Evolutionary conservation across 1,140 invertebrate species (phyloP), one percentile per base, ranked within the genome.

Genomic region (Ceratina australensis): DNA sequence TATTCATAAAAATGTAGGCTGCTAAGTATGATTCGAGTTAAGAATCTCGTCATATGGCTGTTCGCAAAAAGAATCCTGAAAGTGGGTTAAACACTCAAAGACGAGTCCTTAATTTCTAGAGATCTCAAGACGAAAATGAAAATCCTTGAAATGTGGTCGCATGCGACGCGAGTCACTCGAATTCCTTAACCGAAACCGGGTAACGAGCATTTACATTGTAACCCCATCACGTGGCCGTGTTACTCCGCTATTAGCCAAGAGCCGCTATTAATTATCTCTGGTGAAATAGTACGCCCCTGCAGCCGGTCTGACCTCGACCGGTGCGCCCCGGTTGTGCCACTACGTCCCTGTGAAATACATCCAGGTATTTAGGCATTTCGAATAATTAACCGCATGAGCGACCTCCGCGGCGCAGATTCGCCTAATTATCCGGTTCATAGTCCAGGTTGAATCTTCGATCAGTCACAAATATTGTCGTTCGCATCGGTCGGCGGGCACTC

Each of bases 231-330:
- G 77, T 54, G 84, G 74, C 80, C 66, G 80, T 76, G 78, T 83
- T 79, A 77, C 80, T 69, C 78, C 63, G 66, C 83, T 86, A 87
- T 85, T 84, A 87, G 81, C 64, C 65, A n/a, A 49, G 79, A 87
- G 82, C 84, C 74, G 72, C 74, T 74, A 87, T 87, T 87, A 87
- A 87, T 87, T 87, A 87, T 82, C 80, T 76, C 81, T 68, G n/a
- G 54, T 83, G 82, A 83, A 84, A 84, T 80, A 83, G 72, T 67
- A 80, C 72, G 77, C 57, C 59, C 67, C 67, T 63, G 80, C 61
- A 79, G 52, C 80, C 63, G 57, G 71, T 15, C 76, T 76, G 75
- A 83, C 68, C 81, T 69, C 78, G 72, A 72, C 67, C 63, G 65
- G 47, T 47, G 57, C 33, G 10, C 33, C 10, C 33, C 33, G 33